These are phyloP conservation scores for Pollenia angustigena DNA, from an alignment of 2,888 invertebrate species.

Conservation along the genomic window DNA sequence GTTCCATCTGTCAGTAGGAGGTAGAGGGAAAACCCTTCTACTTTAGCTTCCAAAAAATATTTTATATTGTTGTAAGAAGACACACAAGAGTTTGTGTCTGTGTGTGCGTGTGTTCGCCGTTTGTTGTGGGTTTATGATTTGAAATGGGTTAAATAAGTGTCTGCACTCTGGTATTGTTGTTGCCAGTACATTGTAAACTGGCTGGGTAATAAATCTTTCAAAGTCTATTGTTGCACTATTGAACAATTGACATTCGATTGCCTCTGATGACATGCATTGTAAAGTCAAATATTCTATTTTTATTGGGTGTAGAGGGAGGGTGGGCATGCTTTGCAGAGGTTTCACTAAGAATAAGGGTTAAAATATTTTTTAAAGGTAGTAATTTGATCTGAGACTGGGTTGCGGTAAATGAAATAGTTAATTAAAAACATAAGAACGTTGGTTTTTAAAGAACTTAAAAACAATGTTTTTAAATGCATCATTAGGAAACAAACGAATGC, in stretches of 20 bases:
- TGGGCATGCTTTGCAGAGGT: not conserved
- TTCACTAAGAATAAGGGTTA: constrained; percentile 16
- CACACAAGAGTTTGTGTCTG: constrained; percentile 6
- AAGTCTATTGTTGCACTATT: constrained; percentile 69
- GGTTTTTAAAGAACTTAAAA: not conserved
- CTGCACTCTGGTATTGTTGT: constrained; percentile 36
- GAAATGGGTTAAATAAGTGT: constrained; percentile 68
- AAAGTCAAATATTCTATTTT: constrained; percentile 47
- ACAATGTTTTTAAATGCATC: no score
- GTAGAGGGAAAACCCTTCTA: constrained; percentile 52
- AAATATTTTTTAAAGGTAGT: constrained; percentile 21
- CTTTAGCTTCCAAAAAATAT: constrained; percentile 59
- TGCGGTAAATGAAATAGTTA: constrained; percentile 26
- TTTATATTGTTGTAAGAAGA: constrained; percentile 37
- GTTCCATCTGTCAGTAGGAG: constrained; percentile 62
- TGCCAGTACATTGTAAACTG: constrained; percentile 51
- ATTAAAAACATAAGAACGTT: constrained; percentile 12
- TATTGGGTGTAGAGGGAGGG: not conserved
- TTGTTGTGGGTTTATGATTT: constrained; percentile 64
- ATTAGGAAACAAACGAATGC: no score
- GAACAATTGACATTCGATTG: constrained; percentile 68
- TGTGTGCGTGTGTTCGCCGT: constrained; percentile 21
- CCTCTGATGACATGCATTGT: constrained; percentile 63
- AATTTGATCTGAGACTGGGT: constrained; percentile 14
- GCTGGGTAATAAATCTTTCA: constrained; percentile 75